phyloP scores from a whole-genome alignment of 2,888 invertebrate genomes.

The Ferrisia virgata region DNA sequence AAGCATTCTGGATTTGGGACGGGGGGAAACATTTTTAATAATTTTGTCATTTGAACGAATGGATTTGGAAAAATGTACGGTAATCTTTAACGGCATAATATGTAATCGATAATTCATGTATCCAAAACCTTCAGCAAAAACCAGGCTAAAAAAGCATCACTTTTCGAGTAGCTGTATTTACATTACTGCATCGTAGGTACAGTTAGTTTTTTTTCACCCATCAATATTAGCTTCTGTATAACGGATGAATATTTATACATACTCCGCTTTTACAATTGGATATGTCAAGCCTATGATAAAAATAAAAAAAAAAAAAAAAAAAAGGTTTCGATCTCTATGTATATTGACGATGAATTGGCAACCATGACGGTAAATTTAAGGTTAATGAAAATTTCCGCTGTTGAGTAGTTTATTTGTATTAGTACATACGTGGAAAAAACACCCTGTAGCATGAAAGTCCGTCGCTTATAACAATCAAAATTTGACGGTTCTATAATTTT shows the following conservation, averaged over 20 bases:
- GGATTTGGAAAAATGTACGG: too few relatives aligned
- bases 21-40: too few relatives aligned
- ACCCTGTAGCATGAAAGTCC: neutral
- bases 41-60: too few relatives aligned
- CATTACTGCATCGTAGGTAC: too few relatives aligned
- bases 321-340: neutral
- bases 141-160: too few relatives aligned
- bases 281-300: neutral
- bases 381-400: neutral
- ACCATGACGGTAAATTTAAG: neutral
- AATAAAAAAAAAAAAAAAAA: too few relatives aligned
- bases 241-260: neutral
- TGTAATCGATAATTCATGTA: too few relatives aligned
- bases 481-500: conserved; percentile 8
- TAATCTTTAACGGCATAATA: too few relatives aligned
- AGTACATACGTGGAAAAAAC: neutral
- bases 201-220: neutral
- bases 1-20: too few relatives aligned
- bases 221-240: neutral
- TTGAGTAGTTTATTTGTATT: neutral
- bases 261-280: neutral
- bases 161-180: too few relatives aligned
- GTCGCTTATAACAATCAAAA: conserved; percentile 9
- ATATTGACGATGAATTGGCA: neutral
- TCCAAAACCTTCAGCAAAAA: too few relatives aligned